phyloP scores from a whole-genome alignment of 2,113 vertebrate genomes.

The Sorex araneus region DNA sequence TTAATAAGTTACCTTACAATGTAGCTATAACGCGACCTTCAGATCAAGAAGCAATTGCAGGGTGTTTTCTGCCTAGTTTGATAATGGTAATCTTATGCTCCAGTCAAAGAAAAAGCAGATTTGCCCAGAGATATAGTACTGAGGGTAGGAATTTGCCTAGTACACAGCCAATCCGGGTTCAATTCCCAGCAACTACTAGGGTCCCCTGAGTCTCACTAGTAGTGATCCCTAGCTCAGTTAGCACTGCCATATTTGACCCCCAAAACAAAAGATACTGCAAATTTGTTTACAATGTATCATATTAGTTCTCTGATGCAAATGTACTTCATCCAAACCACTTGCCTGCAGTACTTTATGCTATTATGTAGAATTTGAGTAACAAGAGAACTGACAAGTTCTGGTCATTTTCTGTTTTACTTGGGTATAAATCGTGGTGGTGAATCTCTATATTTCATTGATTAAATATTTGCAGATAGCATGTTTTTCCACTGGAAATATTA shows the following conservation, averaged over 20 bases:
- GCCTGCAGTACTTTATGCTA: background rate
- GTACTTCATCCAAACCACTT: fast-evolving
- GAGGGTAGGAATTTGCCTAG: no score
- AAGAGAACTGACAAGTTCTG: background rate
- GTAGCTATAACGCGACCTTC: background rate
- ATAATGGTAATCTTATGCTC: background rate
- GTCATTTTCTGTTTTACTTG: background rate
- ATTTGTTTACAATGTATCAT: no score
- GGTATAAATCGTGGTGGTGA: background rate
- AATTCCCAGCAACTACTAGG: no score
- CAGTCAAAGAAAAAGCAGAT: background rate
- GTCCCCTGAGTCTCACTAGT: no score
- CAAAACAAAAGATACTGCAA: no score
- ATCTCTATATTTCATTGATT: background rate
- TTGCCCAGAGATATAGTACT: background rate
- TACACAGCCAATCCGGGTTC: no score
- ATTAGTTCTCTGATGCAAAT: background rate
- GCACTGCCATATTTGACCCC: no score
- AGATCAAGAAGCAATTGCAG: background rate
- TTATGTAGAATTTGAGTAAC: background rate
- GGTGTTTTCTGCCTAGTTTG: background rate
- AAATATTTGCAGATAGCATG: background rate
- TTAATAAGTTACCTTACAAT: background rate
- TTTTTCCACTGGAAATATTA: conserved; percentile 43
- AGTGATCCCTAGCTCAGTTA: no score